These are phyloP conservation scores for Drosophila micromelanica DNA, from an alignment of 1,140 invertebrate species.

Conservation along the genomic window DNA sequence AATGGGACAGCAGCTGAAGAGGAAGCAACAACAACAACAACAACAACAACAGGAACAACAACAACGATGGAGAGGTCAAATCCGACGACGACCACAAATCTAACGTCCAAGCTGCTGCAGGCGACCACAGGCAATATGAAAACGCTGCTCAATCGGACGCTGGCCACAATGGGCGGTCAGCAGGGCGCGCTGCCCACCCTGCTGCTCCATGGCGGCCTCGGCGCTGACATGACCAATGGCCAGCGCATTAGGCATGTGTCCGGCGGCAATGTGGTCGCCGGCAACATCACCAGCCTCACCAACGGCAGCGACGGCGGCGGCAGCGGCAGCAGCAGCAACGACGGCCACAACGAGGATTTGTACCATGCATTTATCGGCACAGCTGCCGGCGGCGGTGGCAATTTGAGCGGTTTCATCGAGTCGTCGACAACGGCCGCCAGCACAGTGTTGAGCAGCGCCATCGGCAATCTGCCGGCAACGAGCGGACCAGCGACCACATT, in stretches of 20 bases:
- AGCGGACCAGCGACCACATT: slow-evolving; percentile 50
- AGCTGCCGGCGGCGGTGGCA: slow-evolving; percentile 4
- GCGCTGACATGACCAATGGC: slow-evolving; percentile 37
- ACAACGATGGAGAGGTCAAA: slow-evolving; percentile 2
- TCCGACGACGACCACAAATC: slow-evolving; percentile 45
- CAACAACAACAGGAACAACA: background rate
- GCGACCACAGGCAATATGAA: slow-evolving; percentile 60
- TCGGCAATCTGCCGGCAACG: slow-evolving; percentile 42
- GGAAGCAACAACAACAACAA: too few species aligned
- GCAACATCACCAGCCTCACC: background rate
- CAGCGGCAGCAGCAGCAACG: too few species aligned
- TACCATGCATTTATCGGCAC: slow-evolving; percentile 50
- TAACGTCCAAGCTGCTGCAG: slow-evolving; percentile 58
- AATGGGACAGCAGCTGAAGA: background rate
- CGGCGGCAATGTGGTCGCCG: background rate
- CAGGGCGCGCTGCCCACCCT: slow-evolving; percentile 43
- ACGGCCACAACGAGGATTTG: background rate
- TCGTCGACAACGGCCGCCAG: slow-evolving; percentile 66
- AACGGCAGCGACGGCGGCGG: slow-evolving; percentile 9
- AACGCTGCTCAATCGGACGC: slow-evolving; percentile 54
- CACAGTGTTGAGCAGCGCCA: slow-evolving; percentile 47
- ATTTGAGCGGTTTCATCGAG: slow-evolving; percentile 63
- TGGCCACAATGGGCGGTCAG: slow-evolving; percentile 39
- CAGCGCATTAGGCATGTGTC: slow-evolving; percentile 41
- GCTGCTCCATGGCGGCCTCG: slow-evolving; percentile 49